Evolutionary conservation across 2,797 vertebrate species (phyloP), one percentile per base, ranked within the genome.

Genomic region (Erpetoichthys calabaricus): DNA sequence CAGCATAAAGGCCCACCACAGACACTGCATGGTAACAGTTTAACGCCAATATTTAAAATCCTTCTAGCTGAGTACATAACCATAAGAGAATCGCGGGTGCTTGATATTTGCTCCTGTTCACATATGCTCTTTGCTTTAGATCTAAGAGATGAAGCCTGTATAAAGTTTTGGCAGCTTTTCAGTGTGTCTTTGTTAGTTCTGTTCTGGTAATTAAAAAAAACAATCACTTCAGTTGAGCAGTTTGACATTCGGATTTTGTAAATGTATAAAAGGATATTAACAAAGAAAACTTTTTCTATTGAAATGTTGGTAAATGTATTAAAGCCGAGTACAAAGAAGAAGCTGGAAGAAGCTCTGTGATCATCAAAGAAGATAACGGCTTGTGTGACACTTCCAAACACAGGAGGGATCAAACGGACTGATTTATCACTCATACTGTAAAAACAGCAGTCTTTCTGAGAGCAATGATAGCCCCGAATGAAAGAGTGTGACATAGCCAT

Each of bases 161-260:
- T 46, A n/a, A 57, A 7, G 7, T 47, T 10, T 42, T 46, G 45
- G 5, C 53, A 47, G 52, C 42, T 50, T 44, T 51, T 52, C 50
- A 58, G 52, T 58, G 10, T 50, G 41, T 42, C 9, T 59, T 59
- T 49, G 53, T 59, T 59, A 6, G 7, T 54, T 10, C 53, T 7
- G 45, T 7, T 41, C 42, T 47, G 25, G 58, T 42, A 10, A 55
- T 42, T 49, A n/a, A 59, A 58, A n/a, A 59, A 51, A 53, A 53
- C 42, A 41, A 9, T 55, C 44, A 7, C 42, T 5, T 55, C 5
- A 55, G 9, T 4, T 41, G 4, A 41, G 44, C n/a, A 50, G 42
- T 43, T 0, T 7, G 41, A 55, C 44, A 55, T 55, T 55, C 42
- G 55, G 6, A 43, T 55, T 55, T 43, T 43, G 44, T 8, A 43